Conservation (phyloP, 2,888 invertebrate genomes). For the Acanthosepion esculentum region DNA sequence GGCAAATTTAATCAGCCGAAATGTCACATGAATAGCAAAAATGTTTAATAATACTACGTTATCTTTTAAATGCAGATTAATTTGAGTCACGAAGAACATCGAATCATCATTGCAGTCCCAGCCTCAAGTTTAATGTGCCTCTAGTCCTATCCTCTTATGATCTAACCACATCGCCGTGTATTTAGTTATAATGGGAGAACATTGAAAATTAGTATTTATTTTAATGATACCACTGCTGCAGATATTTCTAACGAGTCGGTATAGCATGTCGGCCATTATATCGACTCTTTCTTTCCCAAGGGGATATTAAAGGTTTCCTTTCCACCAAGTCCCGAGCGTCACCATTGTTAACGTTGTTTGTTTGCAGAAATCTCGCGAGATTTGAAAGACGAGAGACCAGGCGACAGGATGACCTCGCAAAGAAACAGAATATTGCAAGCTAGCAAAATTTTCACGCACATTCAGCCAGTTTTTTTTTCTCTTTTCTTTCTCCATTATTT, state of each 20-base stretch:
- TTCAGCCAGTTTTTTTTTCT: neutral
- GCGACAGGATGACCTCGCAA: conserved; percentile 22
- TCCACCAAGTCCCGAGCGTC: neutral
- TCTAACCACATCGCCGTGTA: neutral
- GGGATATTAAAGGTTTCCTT: neutral
- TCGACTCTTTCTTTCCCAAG: neutral
- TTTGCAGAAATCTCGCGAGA: conserved; percentile 14
- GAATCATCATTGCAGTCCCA: neutral
- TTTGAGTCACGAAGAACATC: neutral
- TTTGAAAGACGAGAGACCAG: neutral
- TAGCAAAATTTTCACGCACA: neutral
- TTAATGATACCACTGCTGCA: neutral
- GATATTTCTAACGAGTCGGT: neutral
- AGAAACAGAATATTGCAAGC: neutral
- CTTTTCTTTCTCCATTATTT: neutral
- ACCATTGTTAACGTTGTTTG: conserved; percentile 22
- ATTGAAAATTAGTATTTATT: neutral
- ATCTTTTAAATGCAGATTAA: no score
- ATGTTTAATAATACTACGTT: no score
- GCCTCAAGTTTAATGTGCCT: neutral
- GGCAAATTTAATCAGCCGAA: no score
- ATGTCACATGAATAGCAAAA: no score
- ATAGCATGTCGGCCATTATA: neutral
- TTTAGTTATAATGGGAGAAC: neutral
- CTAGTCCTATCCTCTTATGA: neutral